These are phyloP conservation scores for Poeciliopsis prolifica DNA, from an alignment of 2,113 vertebrate species.

Conservation along the genomic window DNA sequence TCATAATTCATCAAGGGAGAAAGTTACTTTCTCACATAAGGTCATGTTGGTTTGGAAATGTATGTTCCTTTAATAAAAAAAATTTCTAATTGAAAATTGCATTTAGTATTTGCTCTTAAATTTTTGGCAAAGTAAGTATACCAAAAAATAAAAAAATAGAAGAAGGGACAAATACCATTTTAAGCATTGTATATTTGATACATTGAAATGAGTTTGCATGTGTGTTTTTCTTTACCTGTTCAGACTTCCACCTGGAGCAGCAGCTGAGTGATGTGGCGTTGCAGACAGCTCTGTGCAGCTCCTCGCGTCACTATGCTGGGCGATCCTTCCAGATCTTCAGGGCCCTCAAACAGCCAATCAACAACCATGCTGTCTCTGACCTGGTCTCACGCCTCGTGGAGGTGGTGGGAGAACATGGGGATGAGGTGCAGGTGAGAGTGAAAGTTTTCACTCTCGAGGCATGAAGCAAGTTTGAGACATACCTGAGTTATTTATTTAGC, in stretches of 20 bases:
- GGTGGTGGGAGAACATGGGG: conserved; percentile 96
- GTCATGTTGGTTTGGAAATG: too few relatives aligned
- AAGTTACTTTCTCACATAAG: too few relatives aligned
- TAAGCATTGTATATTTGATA: too few relatives aligned
- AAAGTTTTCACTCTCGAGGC: background rate
- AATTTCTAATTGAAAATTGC: too few relatives aligned
- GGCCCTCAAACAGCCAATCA: conserved; percentile 93
- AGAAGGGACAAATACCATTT: background rate
- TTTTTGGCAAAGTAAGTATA: background rate
- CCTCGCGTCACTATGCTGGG: conserved; percentile 94
- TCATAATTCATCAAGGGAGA: too few relatives aligned
- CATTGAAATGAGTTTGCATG: background rate
- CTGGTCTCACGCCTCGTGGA: conserved; percentile 95
- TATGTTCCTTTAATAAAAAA: too few relatives aligned
- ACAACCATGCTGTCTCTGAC: conserved; percentile 92
- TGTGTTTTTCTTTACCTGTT: background rate
- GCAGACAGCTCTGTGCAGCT: conserved; percentile 96
- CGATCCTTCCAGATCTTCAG: conserved; percentile 98
- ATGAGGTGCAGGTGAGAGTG: conserved; percentile 92
- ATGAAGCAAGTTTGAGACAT: background rate
- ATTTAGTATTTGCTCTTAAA: too few relatives aligned
- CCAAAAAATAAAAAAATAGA: background rate
- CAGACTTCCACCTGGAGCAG: conserved; percentile 97
- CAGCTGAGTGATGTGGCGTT: conserved; percentile 95
- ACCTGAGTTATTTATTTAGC: background rate